Evolutionary conservation across 2,113 vertebrate genomes (phyloP).

Genomic region (Ovis aries): ARS-UI_Ramb_v3.0 NC_056054.1:5097501-5098000

Average conservation of each 20-base stretch:
- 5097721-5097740: background rate
- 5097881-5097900: background rate
- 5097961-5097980: background rate
- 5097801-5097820: background rate
- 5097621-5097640: background rate
- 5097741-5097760: background rate
- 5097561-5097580: accelerated
- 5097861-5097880: background rate
- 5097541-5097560: accelerated
- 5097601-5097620: background rate
- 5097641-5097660: background rate
- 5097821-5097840: background rate
- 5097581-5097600: background rate
- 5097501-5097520: background rate
- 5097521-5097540: background rate
- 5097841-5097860: background rate
- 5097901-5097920: background rate
- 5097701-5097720: background rate
- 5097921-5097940: background rate
- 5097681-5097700: background rate
- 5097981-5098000: background rate
- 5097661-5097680: background rate
- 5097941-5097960: background rate
- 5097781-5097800: background rate
- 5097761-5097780: accelerated